Percentiles rank a stretch among this genome's conserved stretches.
Evolutionary conservation across 2,888 invertebrate species (phyloP).

Genomic region (Meghimatium bilineatum): DNA sequence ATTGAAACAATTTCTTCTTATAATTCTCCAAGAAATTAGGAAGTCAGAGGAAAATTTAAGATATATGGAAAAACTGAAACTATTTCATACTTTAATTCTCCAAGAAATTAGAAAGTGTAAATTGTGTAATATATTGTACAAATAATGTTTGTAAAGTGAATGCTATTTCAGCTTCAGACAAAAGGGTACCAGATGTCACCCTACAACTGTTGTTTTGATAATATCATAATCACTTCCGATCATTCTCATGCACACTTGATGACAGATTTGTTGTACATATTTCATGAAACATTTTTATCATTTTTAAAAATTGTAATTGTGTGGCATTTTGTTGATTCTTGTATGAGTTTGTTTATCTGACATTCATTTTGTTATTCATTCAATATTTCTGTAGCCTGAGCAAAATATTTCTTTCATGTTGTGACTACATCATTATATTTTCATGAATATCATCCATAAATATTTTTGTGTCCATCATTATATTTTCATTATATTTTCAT

Average conservation of each 20-base stretch:
- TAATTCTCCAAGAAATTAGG: no score
- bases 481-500: no score
- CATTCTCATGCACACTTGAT: neutral
- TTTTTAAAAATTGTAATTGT: neutral
- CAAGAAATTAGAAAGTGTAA: neutral
- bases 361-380: no score
- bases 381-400: no score
- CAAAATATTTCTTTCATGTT: no score
- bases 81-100: no score
- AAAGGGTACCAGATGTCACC: neutral
- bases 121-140: slow-evolving; percentile 37
- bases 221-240: neutral
- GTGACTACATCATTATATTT: no score
- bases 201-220: neutral
- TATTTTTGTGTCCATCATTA: no score
- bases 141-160: neutral
- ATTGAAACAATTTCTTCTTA: no score
- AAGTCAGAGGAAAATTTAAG: no score
- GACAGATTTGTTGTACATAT: neutral
- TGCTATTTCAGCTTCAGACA: neutral
- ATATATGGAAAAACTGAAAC: no score
- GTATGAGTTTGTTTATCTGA: neutral
- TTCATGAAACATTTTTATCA: neutral
- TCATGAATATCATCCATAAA: no score
- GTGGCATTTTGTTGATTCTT: neutral